These are phyloP conservation scores for Manis crassicaudata DNA, from an alignment of 2,797 vertebrate genomes.

Conservation along the genomic window DNA sequence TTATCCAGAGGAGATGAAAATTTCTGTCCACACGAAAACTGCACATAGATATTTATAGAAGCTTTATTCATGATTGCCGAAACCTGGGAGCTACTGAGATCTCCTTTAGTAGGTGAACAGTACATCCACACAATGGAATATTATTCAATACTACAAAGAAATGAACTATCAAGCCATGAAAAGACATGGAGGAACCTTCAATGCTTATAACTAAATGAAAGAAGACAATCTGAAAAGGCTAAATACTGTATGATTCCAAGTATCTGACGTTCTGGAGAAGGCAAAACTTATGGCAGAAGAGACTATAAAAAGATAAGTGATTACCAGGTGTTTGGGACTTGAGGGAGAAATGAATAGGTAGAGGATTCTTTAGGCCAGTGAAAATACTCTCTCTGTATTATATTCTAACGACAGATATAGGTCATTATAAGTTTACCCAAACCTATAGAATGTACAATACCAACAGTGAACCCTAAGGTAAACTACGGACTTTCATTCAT, in stretches of 20 bases:
- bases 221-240: not conserved
- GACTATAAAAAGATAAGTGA: not conserved
- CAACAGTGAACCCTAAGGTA: not conserved
- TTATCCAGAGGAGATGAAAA: not conserved
- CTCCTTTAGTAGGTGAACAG: not conserved
- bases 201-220: not conserved
- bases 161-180: not conserved
- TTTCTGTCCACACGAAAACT: not conserved
- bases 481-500: not conserved
- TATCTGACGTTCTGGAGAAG: not conserved
- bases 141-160: not conserved
- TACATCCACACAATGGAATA: not conserved
- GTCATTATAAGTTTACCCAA: not conserved
- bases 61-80: not conserved
- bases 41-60: not conserved
- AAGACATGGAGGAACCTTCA: not conserved
- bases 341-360: not conserved
- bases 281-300: not conserved
- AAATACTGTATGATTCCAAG: not conserved
- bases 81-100: not conserved
- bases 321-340: not conserved
- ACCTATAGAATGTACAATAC: not conserved
- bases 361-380: not conserved
- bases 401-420: not conserved
- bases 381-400: not conserved